These are phyloP conservation scores for Acrocera orbiculus DNA, from an alignment of 2,888 invertebrate species.

Conservation along the genomic window DNA sequence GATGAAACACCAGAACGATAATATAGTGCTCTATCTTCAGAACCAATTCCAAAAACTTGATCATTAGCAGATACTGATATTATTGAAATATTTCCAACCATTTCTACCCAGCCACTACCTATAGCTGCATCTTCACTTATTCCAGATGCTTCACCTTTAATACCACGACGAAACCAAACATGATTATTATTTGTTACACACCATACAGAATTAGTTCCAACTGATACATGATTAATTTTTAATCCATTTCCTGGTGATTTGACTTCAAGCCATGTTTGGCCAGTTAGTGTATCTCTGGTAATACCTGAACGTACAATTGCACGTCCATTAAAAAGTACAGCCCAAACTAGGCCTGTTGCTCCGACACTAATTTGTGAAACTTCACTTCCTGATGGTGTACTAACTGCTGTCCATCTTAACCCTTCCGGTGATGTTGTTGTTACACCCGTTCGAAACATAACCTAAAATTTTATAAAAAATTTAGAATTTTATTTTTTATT, in stretches of 20 bases:
- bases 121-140: slow-evolving; percentile 57
- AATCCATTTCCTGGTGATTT: slow-evolving; percentile 53
- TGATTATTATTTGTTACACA: slow-evolving; percentile 66
- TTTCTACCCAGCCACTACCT: slow-evolving; percentile 77
- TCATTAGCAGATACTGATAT: slow-evolving; percentile 76
- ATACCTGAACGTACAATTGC: slow-evolving; percentile 68
- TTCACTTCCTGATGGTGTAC: slow-evolving; percentile 60
- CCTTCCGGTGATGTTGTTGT: slow-evolving; percentile 74
- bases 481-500: not conserved
- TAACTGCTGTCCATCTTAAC: slow-evolving; percentile 62
- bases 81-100: slow-evolving; percentile 67
- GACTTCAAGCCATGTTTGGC: slow-evolving; percentile 65
- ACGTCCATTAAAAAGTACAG: slow-evolving; percentile 65
- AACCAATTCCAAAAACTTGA: slow-evolving; percentile 76
- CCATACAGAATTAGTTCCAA: slow-evolving; percentile 59
- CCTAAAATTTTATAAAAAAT: slow-evolving; percentile 28
- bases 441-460: slow-evolving; percentile 73
- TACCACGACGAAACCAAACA: slow-evolving; percentile 71
- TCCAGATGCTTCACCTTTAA: slow-evolving; percentile 51
- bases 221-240: slow-evolving; percentile 57
- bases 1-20: slow-evolving; percentile 58
- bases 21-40: slow-evolving; percentile 63
- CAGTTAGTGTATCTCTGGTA: slow-evolving; percentile 46
- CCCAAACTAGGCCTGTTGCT: slow-evolving; percentile 74
- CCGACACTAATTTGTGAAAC: slow-evolving; percentile 74